Percentiles rank a stretch among this genome's conserved stretches.
Evolutionary conservation across 2,888 invertebrate species (phyloP).

Genomic region (Yponomeuta cagnagella): DNA sequence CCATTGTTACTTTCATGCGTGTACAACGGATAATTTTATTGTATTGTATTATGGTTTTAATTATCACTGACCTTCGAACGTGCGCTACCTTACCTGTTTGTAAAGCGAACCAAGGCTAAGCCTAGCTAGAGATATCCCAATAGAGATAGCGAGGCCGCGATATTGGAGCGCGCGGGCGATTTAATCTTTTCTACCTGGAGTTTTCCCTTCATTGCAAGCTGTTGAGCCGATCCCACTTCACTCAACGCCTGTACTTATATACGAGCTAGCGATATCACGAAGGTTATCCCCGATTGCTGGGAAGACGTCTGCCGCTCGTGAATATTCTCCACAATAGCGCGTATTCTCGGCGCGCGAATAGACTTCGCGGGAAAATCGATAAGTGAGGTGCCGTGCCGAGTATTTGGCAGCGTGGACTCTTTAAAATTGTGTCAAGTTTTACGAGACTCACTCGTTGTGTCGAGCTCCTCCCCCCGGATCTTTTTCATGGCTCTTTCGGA

Average conservation of each 20-base stretch:
- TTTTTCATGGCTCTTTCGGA: constrained; percentile 6
- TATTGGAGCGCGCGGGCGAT: not conserved
- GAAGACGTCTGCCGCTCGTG: not conserved
- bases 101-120: not conserved
- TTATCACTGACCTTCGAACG: not conserved
- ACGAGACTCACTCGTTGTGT: constrained; percentile 1
- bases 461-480: not conserved
- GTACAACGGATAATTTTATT: not conserved
- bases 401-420: constrained; percentile 24
- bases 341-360: constrained; percentile 52
- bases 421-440: constrained; percentile 21
- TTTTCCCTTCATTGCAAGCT: constrained; percentile 3
- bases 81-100: not conserved
- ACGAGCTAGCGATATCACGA: not conserved
- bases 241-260: not conserved
- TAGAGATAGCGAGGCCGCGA: not conserved
- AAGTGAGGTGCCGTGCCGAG: constrained; percentile 33
- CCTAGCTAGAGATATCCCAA: not conserved
- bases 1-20: not conserved
- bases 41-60: not conserved
- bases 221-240: not conserved
- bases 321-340: constrained; percentile 33
- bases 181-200: constrained; percentile 1
- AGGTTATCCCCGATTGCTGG: constrained; percentile 2
- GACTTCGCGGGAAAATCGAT: constrained; percentile 56